Evolutionary conservation across 2,797 vertebrate genomes (phyloP).

Genomic region (Podarcis lilfordi): DNA sequence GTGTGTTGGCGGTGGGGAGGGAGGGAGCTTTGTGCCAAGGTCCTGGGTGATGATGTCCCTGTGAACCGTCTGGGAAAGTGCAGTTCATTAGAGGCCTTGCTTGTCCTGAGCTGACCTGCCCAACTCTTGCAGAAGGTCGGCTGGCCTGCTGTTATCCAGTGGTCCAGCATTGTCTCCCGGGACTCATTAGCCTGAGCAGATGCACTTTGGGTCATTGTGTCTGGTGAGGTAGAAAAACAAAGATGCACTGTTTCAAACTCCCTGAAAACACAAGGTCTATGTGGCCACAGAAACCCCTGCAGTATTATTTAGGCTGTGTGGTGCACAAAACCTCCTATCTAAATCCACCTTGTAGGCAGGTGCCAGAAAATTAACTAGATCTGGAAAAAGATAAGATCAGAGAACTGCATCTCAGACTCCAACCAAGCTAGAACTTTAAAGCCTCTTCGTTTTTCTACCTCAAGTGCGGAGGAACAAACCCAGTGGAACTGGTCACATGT

Average conservation of each 20-base stretch:
- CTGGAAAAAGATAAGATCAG: neutral
- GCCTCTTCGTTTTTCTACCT: neutral
- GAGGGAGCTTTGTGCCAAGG: slow-evolving; percentile 13
- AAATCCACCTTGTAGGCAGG: slow-evolving; percentile 46
- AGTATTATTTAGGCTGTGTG: slow-evolving; percentile 37
- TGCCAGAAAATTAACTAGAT: slow-evolving; percentile 52
- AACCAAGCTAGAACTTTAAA: too few relatives aligned
- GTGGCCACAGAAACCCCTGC: slow-evolving; percentile 39
- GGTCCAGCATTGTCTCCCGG: slow-evolving; percentile 12
- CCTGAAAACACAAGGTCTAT: slow-evolving; percentile 36
- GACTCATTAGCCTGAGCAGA: slow-evolving; percentile 41
- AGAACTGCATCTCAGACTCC: neutral
- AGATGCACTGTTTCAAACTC: slow-evolving; percentile 45
- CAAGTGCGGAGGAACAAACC: neutral
- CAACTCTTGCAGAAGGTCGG: slow-evolving; percentile 24
- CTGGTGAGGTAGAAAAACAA: slow-evolving; percentile 41
- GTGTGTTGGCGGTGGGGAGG: neutral
- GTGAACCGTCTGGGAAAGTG: slow-evolving; percentile 29
- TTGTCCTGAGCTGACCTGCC: slow-evolving; percentile 40
- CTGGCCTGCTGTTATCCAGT: slow-evolving; percentile 48
- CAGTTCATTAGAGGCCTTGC: slow-evolving; percentile 43
- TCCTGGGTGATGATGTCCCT: slow-evolving; percentile 29
- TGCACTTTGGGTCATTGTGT: slow-evolving; percentile 25
- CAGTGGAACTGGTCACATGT: neutral
- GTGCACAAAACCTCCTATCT: slow-evolving; percentile 35